phyloP scores from a whole-genome alignment of 2,113 vertebrate species.

The Trichechus manatus region DNA sequence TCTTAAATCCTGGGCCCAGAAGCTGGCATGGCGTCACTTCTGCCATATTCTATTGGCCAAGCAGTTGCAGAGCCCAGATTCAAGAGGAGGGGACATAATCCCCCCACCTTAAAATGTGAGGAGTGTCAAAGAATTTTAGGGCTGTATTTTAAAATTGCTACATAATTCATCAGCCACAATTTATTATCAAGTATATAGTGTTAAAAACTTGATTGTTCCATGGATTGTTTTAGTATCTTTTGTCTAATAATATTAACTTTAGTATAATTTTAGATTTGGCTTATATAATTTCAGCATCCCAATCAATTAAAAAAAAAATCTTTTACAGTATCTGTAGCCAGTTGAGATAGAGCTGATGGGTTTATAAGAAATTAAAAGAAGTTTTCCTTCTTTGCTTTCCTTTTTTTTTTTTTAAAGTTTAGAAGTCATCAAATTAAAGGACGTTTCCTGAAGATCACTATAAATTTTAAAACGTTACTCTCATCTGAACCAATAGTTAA shows the following conservation, averaged over 20 bases:
- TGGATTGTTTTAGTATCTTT: conserved; percentile 34
- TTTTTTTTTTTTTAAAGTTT: not conserved
- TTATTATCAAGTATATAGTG: not conserved
- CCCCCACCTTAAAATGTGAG: not conserved
- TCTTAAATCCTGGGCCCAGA: not conserved
- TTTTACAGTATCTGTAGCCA: not conserved
- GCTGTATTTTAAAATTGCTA: not conserved
- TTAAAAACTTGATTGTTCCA: conserved; percentile 15
- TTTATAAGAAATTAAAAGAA: conserved; percentile 32
- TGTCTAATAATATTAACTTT: not conserved
- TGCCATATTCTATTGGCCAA: not conserved
- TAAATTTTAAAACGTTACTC: conserved; percentile 45
- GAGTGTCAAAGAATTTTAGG: not conserved
- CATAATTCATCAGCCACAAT: not conserved
- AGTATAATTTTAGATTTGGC: not conserved
- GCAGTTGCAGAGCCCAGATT: conserved; percentile 31
- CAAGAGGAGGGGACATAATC: not conserved
- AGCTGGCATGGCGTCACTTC: conserved; percentile 4
- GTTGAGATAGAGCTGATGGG: not conserved
- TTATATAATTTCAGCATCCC: not conserved
- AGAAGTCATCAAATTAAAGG: conserved; percentile 39
- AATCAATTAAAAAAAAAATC: not conserved
- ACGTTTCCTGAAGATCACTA: not conserved
- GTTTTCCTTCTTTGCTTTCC: not conserved
- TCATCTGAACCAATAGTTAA: conserved; percentile 23